These are phyloP conservation scores for Drosophila lacertosa DNA, from an alignment of 1,140 invertebrate genomes.

Conservation along the genomic window DNA sequence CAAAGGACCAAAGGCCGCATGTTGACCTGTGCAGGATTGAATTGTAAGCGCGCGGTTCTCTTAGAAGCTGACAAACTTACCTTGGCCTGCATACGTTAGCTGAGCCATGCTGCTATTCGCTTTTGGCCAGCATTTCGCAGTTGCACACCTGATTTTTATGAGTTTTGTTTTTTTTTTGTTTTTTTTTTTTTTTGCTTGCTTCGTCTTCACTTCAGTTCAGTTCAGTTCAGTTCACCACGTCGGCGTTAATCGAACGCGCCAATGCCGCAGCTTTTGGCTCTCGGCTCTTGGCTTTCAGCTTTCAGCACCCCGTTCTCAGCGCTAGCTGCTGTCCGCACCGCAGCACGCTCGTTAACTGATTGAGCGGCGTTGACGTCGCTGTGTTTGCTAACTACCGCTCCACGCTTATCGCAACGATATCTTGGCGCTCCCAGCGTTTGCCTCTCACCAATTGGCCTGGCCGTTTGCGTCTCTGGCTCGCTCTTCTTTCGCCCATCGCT, in stretches of 20 bases:
- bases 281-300: constrained; percentile 14
- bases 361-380: constrained; percentile 42
- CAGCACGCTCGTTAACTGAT: constrained; percentile 72
- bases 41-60: neutral
- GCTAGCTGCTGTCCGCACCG: constrained; percentile 41
- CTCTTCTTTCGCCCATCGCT: constrained; percentile 38
- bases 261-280: constrained; percentile 40
- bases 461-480: neutral
- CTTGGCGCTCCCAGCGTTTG: constrained; percentile 12
- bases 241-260: constrained; percentile 70
- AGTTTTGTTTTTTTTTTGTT: constrained; percentile 23
- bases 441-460: constrained; percentile 5
- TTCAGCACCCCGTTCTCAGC: constrained; percentile 36
- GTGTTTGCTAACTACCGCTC: constrained; percentile 12
- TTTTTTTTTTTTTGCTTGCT: constrained; percentile 3
- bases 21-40: constrained; percentile 40
- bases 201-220: constrained; percentile 30
- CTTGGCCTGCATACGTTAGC: constrained; percentile 64
- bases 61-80: constrained; percentile 33
- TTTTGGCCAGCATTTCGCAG: constrained; percentile 62
- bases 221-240: constrained; percentile 63
- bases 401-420: constrained; percentile 33
- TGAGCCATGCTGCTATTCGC: constrained; percentile 65
- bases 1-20: constrained; percentile 42
- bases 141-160: constrained; percentile 47